Conservation (phyloP, 2,888 invertebrate genomes). For the Thyatira batis region DNA sequence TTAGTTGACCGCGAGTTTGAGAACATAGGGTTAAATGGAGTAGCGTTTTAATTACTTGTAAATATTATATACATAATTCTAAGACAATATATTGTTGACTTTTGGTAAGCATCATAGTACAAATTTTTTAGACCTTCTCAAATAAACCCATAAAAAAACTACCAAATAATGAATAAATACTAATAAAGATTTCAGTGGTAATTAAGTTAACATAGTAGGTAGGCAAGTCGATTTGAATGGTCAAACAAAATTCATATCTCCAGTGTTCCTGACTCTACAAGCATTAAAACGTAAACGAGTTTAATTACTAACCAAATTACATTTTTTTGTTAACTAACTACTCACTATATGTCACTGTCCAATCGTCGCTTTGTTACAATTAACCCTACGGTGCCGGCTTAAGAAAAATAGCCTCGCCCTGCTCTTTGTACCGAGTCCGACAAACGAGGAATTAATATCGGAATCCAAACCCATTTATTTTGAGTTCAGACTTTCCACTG, state of each 20-base stretch:
- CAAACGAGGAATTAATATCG: constrained; percentile 76
- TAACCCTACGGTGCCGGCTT: constrained; percentile 56
- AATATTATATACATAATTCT: too few relatives aligned
- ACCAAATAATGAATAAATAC: background rate
- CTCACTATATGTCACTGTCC: constrained; percentile 47
- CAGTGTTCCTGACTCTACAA: background rate
- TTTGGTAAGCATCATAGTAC: too few relatives aligned
- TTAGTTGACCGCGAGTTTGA: constrained; percentile 53
- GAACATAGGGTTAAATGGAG: constrained; percentile 20
- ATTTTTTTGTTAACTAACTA: constrained; percentile 9
- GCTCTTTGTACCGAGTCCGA: constrained; percentile 45
- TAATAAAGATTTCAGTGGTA: too few relatives aligned
- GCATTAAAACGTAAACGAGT: background rate
- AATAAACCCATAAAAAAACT: background rate
- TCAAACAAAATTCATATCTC: background rate
- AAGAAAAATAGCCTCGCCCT: constrained; percentile 54
- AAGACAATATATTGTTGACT: too few relatives aligned
- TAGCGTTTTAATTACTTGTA: background rate
- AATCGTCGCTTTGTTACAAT: constrained; percentile 57
- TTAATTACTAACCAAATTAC: background rate
- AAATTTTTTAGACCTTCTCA: too few relatives aligned
- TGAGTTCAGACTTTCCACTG: constrained; percentile 65
- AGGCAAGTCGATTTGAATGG: background rate
- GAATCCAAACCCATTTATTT: constrained; percentile 63
- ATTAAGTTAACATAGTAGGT: background rate